phyloP scores from a whole-genome alignment of 2,888 invertebrate species.

The Pocota personata region DNA sequence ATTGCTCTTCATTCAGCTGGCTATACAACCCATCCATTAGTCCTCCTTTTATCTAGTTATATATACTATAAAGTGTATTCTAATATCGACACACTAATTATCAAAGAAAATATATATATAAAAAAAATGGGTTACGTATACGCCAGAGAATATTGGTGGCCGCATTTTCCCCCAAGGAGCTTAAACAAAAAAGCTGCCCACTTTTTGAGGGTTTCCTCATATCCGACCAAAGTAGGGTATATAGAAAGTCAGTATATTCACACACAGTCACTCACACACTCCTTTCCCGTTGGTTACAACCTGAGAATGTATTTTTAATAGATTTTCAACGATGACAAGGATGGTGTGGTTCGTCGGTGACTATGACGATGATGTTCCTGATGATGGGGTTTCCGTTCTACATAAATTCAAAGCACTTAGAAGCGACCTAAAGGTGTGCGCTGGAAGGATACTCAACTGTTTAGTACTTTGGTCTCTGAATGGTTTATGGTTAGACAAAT shows the following conservation, averaged over 20 bases:
- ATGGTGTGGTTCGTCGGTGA: slow-evolving; percentile 28
- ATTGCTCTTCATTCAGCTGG: not conserved
- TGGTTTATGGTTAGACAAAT: not conserved
- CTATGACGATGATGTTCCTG: slow-evolving; percentile 6
- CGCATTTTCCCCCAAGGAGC: not conserved
- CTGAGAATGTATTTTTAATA: slow-evolving; percentile 42
- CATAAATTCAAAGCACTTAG: slow-evolving; percentile 6
- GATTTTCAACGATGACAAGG: slow-evolving; percentile 31
- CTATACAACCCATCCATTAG: not conserved
- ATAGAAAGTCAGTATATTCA: too few relatives aligned
- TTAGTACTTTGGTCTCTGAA: not conserved
- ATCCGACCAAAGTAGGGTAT: not conserved
- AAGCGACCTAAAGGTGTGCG: not conserved
- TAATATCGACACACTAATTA: not conserved
- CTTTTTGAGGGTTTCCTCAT: slow-evolving; percentile 10
- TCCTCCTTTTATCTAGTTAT: not conserved
- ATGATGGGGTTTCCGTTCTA: slow-evolving; percentile 24
- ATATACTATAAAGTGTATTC: not conserved
- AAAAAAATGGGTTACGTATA: slow-evolving; percentile 15
- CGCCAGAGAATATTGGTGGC: slow-evolving; percentile 8
- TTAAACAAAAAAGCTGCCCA: slow-evolving; percentile 3
- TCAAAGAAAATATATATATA: not conserved
- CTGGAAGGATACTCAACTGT: slow-evolving; percentile 7
- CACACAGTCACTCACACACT: slow-evolving; percentile 36
- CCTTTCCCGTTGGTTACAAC: slow-evolving; percentile 2